phyloP scores from a whole-genome alignment of 1,140 invertebrate species.

The Ceratosolen solmsi region DNA sequence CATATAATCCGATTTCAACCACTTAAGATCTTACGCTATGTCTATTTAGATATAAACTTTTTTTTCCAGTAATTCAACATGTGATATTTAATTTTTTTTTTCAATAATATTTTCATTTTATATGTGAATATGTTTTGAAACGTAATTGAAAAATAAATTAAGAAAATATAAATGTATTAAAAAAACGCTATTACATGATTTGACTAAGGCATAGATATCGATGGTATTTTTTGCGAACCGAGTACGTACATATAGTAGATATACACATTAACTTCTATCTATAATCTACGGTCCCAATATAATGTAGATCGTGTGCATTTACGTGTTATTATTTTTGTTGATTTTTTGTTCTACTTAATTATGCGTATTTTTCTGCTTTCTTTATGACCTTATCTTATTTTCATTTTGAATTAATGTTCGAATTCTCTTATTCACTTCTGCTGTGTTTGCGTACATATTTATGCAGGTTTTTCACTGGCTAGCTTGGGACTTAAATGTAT shows the following conservation, averaged over 20 bases:
- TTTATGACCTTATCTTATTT: not conserved
- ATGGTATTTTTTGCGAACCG: conserved; percentile 21
- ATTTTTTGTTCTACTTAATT: conserved; percentile 31
- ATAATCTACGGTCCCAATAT: conserved; percentile 57
- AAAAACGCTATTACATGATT: conserved; percentile 10
- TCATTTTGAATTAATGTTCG: too few relatives aligned
- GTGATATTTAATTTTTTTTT: too few relatives aligned
- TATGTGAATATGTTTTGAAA: not conserved
- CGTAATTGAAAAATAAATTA: conserved; percentile 5
- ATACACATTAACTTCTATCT: conserved; percentile 56
- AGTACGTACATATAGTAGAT: conserved; percentile 50
- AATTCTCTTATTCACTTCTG: not conserved
- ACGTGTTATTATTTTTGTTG: conserved; percentile 36
- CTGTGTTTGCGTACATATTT: not conserved
- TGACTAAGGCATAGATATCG: conserved; percentile 36
- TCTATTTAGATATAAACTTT: not conserved
- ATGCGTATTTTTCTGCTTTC: not conserved
- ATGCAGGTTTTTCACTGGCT: conserved; percentile 39
- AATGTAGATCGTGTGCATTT: conserved; percentile 56
- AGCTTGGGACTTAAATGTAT: conserved; percentile 7
- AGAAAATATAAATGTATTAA: not conserved
- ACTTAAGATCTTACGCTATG: not conserved
- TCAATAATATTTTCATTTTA: not conserved
- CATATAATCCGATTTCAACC: conserved; percentile 46
- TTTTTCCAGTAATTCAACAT: too few relatives aligned